These are phyloP conservation scores for Aspiorhynchus laticeps DNA, from an alignment of 2,113 vertebrate genomes.

Conservation along the genomic window DNA sequence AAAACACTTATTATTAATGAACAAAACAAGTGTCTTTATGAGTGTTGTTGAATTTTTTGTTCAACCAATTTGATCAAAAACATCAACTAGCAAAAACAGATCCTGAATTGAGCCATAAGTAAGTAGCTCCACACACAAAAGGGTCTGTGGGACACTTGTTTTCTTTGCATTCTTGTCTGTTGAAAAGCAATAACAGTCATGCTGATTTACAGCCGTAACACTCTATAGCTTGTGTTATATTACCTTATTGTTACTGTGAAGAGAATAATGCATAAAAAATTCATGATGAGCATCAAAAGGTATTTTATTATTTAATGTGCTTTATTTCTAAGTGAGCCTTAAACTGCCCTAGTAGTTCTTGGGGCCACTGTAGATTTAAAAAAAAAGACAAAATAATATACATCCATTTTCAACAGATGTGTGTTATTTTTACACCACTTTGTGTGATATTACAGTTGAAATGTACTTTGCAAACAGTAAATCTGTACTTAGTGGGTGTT, in stretches of 20 bases:
- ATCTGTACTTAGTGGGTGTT: conserved; percentile 53
- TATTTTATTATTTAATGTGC: background rate
- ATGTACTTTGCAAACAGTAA: conserved; percentile 30
- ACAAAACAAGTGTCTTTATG: background rate
- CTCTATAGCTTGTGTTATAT: background rate
- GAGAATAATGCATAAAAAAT: background rate
- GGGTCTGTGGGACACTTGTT: background rate
- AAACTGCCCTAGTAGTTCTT: background rate
- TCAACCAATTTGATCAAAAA: background rate
- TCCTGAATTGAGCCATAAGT: background rate
- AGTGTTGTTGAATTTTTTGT: background rate
- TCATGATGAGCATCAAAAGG: background rate
- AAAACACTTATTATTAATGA: background rate
- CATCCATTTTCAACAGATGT: background rate
- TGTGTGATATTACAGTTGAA: background rate
- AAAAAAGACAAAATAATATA: background rate
- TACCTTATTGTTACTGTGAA: background rate
- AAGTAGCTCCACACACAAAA: background rate
- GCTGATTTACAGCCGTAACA: background rate
- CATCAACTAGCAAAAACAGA: background rate
- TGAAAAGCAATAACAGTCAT: background rate
- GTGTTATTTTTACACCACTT: background rate
- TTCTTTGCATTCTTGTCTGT: background rate
- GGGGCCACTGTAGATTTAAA: background rate
- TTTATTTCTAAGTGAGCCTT: background rate